Base-by-base conservation (phyloP, 37 sponge, comb jelly and placozoan species). In the Halichondria panicea region DNA sequence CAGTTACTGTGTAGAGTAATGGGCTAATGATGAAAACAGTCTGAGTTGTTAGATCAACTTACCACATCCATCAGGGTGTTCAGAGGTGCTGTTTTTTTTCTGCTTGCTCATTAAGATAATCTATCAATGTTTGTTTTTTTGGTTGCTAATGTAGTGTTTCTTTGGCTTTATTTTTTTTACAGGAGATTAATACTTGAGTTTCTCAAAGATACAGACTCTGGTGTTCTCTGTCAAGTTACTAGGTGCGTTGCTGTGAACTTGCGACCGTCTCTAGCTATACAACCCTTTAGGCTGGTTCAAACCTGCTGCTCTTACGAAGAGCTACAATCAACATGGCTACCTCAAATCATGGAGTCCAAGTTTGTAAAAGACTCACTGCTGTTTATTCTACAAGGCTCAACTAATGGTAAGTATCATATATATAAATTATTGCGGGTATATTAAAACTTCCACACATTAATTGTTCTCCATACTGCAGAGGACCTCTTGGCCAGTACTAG, bases 401-500 rank as follows among this genome's bases (percentile, higher is more conserved):
- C 56, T 7, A 55, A 55, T 55, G 56, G 56, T 55, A 15, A 48
- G 52, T 18, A 18, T 18, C 11, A n/a, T n/a, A n/a, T n/a, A n/a
- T n/a, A n/a, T n/a, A n/a, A n/a, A n/a, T n/a, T n/a, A n/a, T n/a
- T n/a, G n/a, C n/a, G n/a, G n/a, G n/a, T n/a, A n/a, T n/a, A n/a
- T n/a, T n/a, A n/a, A n/a, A n/a, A n/a, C n/a, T n/a, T n/a, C n/a
- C n/a, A n/a, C n/a, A n/a, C n/a, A n/a, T n/a, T n/a, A n/a, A n/a
- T n/a, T n/a, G n/a, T n/a, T n/a, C n/a, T n/a, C n/a, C n/a, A n/a
- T n/a, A n/a, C 9, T 55, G 0, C 43, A 74, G 74, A 56, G 57
- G 74, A 74, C 40, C 28, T 74, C 13, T n/a, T 74, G 34, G 38
- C 22, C 28, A 55, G 44, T 35, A 42, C 44, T 30, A 60, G 40